Conservation (phyloP, 2,888 invertebrate species). For the Drosophila crucigera region DNA sequence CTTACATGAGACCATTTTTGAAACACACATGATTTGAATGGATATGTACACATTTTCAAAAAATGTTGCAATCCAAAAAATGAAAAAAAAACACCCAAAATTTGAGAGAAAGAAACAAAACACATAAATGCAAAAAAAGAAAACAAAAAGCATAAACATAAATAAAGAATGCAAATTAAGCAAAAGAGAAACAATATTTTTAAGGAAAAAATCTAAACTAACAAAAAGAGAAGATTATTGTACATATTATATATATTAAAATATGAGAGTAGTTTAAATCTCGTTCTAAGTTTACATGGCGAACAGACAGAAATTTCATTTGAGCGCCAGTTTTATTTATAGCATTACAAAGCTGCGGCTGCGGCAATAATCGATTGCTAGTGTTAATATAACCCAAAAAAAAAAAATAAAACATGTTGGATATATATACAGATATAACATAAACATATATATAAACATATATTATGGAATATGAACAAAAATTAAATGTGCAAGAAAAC, state of each 20-base stretch:
- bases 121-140: conserved; percentile 23
- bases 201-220: conserved; percentile 31
- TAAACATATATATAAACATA: conserved; percentile 38
- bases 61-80: conserved; percentile 41
- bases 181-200: conserved; percentile 37
- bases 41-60: conserved; percentile 57
- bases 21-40: conserved; percentile 24
- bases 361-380: conserved; percentile 51
- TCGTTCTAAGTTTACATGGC: conserved; percentile 48
- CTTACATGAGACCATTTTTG: conserved; percentile 22
- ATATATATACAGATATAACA: conserved; percentile 42
- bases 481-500: conserved; percentile 44
- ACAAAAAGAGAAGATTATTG: conserved; percentile 38
- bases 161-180: conserved; percentile 30
- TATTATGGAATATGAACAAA: conserved; percentile 43
- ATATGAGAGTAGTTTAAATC: conserved; percentile 56
- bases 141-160: conserved; percentile 5
- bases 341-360: conserved; percentile 46
- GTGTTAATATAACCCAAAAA: conserved; percentile 61
- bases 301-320: conserved; percentile 24
- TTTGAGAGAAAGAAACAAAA: conserved; percentile 26
- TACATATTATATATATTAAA: conserved; percentile 49
- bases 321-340: conserved; percentile 58
- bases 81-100: conserved; percentile 42
- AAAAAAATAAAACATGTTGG: conserved; percentile 62